These are phyloP conservation scores for Darevskia nairensis DNA, from an alignment of 2,797 vertebrate genomes.

Conservation along the genomic window DNA sequence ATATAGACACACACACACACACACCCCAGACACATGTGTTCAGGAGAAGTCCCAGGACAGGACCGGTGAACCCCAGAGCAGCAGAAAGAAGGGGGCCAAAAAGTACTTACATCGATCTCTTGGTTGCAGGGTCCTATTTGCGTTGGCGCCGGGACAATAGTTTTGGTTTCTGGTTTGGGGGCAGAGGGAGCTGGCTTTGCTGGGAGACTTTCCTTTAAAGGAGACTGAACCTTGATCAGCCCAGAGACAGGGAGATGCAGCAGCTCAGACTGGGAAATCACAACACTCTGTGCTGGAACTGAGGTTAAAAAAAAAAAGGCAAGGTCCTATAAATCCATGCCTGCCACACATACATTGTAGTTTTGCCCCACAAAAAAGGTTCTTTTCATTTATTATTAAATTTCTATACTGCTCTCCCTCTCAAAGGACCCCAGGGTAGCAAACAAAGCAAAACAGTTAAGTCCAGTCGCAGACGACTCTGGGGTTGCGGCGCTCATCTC, in stretches of 20 bases:
- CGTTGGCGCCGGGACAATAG: conserved; percentile 84
- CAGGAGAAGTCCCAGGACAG: not conserved
- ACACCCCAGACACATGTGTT: too few relatives aligned
- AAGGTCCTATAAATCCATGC: not conserved
- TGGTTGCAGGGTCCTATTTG: conserved; percentile 73
- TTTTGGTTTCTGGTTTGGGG: conserved; percentile 79
- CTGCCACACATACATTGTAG: not conserved
- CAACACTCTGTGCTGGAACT: conserved; percentile 20
- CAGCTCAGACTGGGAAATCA: conserved; percentile 72
- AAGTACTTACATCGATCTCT: conserved; percentile 84
- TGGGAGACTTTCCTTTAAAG: conserved; percentile 60
- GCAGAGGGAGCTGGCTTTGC: conserved; percentile 69
- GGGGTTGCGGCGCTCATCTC: too few relatives aligned
- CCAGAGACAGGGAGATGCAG: conserved; percentile 81
- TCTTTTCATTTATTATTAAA: too few relatives aligned
- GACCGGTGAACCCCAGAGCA: not conserved
- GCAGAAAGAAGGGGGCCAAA: not conserved
- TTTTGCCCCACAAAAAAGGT: not conserved
- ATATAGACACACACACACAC: too few relatives aligned
- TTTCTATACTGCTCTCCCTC: too few relatives aligned
- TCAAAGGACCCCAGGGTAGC: too few relatives aligned
- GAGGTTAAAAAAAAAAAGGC: not conserved
- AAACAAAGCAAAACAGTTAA: too few relatives aligned
- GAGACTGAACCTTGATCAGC: conserved; percentile 84
- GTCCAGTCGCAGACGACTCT: too few relatives aligned